Evolutionary conservation across 1,140 invertebrate species (phyloP).

Genomic region (Plodia interpunctella): DNA sequence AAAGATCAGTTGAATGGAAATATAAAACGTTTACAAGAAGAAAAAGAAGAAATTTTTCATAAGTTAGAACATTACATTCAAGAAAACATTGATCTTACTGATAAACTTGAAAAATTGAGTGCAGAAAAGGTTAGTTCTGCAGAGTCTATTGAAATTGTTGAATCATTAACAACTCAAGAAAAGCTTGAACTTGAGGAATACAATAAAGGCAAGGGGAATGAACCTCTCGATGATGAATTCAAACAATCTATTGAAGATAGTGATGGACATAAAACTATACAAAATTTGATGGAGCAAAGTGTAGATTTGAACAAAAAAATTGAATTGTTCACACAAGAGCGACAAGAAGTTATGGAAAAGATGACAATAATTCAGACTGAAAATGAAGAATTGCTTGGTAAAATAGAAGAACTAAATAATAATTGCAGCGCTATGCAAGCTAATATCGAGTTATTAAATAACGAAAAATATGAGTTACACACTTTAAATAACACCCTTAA

Average conservation of each 20-base stretch:
- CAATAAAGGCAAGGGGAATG: constrained; percentile 50
- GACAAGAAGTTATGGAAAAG: constrained; percentile 83
- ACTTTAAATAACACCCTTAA: constrained; percentile 54
- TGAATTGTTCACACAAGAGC: constrained; percentile 80
- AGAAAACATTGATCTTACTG: constrained; percentile 82
- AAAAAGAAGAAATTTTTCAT: constrained; percentile 76
- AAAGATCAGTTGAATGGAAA: constrained; percentile 75
- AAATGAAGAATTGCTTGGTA: constrained; percentile 77
- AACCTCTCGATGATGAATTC: constrained; percentile 24
- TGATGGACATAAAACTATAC: constrained; percentile 72
- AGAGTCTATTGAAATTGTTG: constrained; percentile 84
- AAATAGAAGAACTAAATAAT: constrained; percentile 77
- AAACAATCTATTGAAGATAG: constrained; percentile 33
- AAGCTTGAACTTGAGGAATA: constrained; percentile 79
- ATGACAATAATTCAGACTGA: constrained; percentile 81
- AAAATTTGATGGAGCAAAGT: constrained; percentile 77
- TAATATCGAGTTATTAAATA: constrained; percentile 77
- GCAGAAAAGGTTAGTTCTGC: constrained; percentile 82
- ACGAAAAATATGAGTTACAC: constrained; percentile 77
- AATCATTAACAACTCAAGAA: constrained; percentile 80
- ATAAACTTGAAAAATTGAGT: constrained; percentile 82
- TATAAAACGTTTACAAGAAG: constrained; percentile 77
- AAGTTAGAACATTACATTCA: constrained; percentile 80
- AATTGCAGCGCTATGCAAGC: constrained; percentile 73
- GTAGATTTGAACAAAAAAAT: constrained; percentile 81